Evolutionary conservation across 1,140 invertebrate species (phyloP).

Genomic region (Aphelinus atriplicis): DNA sequence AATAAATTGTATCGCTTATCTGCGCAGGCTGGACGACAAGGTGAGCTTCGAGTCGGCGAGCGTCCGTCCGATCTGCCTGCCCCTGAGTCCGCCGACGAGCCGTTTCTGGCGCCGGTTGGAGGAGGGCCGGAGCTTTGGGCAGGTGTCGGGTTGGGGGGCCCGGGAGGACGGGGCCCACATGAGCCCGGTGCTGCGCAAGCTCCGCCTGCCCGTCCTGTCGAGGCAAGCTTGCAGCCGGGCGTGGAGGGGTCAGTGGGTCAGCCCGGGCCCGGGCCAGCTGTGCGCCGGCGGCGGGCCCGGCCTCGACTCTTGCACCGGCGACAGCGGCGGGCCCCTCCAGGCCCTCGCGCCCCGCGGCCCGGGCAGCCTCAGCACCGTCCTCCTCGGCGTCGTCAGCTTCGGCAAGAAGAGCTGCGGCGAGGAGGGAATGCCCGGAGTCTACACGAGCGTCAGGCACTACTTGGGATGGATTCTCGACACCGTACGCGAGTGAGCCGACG

Average conservation of each 20-base stretch:
- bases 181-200: slow-evolving; percentile 64
- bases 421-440: slow-evolving; percentile 71
- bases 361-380: slow-evolving; percentile 54
- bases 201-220: slow-evolving; percentile 62
- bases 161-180: slow-evolving; percentile 64
- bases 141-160: slow-evolving; percentile 72
- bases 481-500: slow-evolving; percentile 54
- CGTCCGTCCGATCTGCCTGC: slow-evolving; percentile 68
- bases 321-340: slow-evolving; percentile 69
- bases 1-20: too few relatives aligned
- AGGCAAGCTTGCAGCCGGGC: slow-evolving; percentile 59
- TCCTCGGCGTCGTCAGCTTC: slow-evolving; percentile 68
- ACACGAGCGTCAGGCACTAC: slow-evolving; percentile 70
- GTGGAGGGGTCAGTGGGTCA: slow-evolving; percentile 52
- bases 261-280: slow-evolving; percentile 65
- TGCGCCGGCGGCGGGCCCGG: slow-evolving; percentile 70
- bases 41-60: slow-evolving; percentile 61
- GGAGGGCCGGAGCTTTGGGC: slow-evolving; percentile 20
- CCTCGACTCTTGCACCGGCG: slow-evolving; percentile 62
- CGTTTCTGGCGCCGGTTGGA: slow-evolving; percentile 13
- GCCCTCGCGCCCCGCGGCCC: slow-evolving; percentile 43
- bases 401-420: slow-evolving; percentile 65
- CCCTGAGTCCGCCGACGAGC: slow-evolving; percentile 48
- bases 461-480: slow-evolving; percentile 75
- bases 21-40: slow-evolving; percentile 56